Evolutionary conservation across 2,797 vertebrate genomes (phyloP), one percentile per base, ranked within the genome.

Genomic region (Micromesistius poutassou): DNA sequence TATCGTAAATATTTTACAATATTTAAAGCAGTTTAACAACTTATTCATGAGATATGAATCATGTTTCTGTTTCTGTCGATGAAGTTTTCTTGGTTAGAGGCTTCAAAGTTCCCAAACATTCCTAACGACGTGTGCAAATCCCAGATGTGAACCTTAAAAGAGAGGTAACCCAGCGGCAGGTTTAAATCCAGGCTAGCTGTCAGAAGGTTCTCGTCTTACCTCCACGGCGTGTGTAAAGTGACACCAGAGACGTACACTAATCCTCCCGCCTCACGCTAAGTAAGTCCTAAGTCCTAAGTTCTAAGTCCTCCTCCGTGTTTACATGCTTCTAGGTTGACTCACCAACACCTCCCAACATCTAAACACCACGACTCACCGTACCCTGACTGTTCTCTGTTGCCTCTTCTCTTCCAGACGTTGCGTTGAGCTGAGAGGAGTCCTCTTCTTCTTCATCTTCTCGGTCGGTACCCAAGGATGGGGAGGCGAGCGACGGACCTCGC

Each of bases 401-500:
- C 68, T 71, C 1, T 30, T 85, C 86, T 72, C 87, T 89, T 87
- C 79, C 80, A 90, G 88, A 71, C 55, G 55, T n/a, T 25, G 55
- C n/a, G 55, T 62, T 62, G 55, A n/a, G 22, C 22, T 62, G 55
- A 25, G 55, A 8, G 55, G 22, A 62, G 6, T 62, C 55, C 9
- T 9, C 12, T 62, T 25, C 55, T 2, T 25, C 55, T 7, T 7
- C 55, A 3, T n/a, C 55, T 62, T 25, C 22, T 9, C n/a, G 7
- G n/a, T 62, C 8, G 1, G 1, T 4, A 55, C 19, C 46, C 3
- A 22, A 62, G 55, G 77, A 95, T 95, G 94, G 94, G 94, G 82
- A 93, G 94, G 88, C 87, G 94, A 82, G 94, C 93, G 0, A 85
- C 92, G 14, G 92, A 95, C 85, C 89, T 90, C 81, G 91, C 90